phyloP scores from a whole-genome alignment of 2,888 invertebrate species.

The Taphrorychus bicolor region DNA sequence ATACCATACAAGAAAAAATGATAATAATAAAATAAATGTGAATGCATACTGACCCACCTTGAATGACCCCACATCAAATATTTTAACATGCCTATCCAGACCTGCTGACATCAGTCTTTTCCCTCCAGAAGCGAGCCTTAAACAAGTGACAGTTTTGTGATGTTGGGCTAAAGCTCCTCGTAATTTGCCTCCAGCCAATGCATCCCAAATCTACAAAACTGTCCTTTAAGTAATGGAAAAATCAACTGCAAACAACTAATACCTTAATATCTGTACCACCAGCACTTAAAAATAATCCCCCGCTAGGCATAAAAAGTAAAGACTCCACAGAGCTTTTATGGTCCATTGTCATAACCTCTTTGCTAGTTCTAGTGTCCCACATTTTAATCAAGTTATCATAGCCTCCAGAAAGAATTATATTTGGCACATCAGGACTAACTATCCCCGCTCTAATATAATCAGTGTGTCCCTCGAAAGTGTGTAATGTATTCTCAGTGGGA shows the following conservation, averaged over 20 bases:
- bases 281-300: slow-evolving; percentile 89
- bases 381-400: slow-evolving; percentile 90
- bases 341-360: slow-evolving; percentile 75
- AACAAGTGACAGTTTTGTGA: slow-evolving; percentile 92
- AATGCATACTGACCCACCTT: slow-evolving; percentile 58
- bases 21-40: neutral
- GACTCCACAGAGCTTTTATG: slow-evolving; percentile 93
- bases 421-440: slow-evolving; percentile 76
- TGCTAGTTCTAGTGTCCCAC: slow-evolving; percentile 81
- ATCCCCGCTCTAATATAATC: slow-evolving; percentile 87
- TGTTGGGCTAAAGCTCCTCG: slow-evolving; percentile 88
- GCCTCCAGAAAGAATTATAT: slow-evolving; percentile 82
- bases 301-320: slow-evolving; percentile 85
- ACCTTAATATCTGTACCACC: slow-evolving; percentile 66
- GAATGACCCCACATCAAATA: slow-evolving; percentile 87
- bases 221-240: too few species aligned
- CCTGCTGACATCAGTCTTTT: slow-evolving; percentile 87
- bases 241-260: neutral
- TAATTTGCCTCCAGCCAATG: slow-evolving; percentile 84
- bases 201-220: slow-evolving; percentile 84
- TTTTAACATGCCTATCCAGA: slow-evolving; percentile 91
- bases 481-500: slow-evolving; percentile 76
- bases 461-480: slow-evolving; percentile 71
- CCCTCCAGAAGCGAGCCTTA: slow-evolving; percentile 82
- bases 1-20: neutral